Evolutionary conservation across 92 coral and sea anemone species (phyloP).

Genomic region (Virgularia gustaviana): DNA sequence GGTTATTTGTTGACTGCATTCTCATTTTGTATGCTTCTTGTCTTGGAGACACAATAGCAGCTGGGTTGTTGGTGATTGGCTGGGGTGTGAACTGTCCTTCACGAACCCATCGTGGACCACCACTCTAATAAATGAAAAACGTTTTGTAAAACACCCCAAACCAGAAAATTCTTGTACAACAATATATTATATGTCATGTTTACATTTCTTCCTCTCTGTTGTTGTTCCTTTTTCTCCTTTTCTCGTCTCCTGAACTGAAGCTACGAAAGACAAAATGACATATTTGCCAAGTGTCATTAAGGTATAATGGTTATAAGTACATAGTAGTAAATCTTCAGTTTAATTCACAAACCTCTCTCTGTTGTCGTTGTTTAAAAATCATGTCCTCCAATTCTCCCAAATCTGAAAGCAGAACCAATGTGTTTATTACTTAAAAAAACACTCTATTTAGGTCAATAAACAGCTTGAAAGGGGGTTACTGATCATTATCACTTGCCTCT

Average conservation of each 20-base stretch:
- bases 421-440: too few species aligned
- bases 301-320: background rate
- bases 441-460: background rate
- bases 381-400: constrained; percentile 92
- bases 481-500: constrained; percentile 69
- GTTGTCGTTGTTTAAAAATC: constrained; percentile 84
- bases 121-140: constrained; percentile 11
- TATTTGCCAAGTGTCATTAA: background rate
- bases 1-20: constrained; percentile 59
- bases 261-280: constrained; percentile 36
- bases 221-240: constrained; percentile 74
- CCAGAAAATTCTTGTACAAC: background rate
- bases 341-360: constrained; percentile 6
- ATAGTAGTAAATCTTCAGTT: background rate
- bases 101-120: constrained; percentile 88
- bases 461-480: too few species aligned
- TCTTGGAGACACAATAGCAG: constrained; percentile 71
- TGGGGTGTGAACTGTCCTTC: constrained; percentile 90
- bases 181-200: background rate
- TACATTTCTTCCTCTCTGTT: constrained; percentile 65
- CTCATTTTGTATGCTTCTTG: constrained; percentile 95
- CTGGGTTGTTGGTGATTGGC: constrained; percentile 58
- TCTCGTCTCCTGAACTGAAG: constrained; percentile 65
- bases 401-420: constrained; percentile 46
- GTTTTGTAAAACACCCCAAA: background rate